phyloP scores from a whole-genome alignment of 2,888 invertebrate genomes.

The Conchocele bisecta region DNA sequence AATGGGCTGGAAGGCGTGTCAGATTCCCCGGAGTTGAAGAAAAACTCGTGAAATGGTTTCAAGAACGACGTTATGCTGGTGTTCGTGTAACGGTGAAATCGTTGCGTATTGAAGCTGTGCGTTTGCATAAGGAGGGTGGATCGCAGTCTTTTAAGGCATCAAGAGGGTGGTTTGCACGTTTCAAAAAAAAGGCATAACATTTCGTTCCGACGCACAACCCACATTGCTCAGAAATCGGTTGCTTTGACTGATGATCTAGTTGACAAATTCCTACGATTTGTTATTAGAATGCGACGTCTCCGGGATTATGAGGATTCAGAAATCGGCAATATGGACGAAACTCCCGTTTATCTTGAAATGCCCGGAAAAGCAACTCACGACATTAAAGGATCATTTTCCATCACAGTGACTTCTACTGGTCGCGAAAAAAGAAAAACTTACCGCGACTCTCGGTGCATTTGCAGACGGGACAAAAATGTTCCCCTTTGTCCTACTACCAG shows the following conservation, averaged over 20 bases:
- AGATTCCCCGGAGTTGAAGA: too few species aligned
- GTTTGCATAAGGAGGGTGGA: neutral
- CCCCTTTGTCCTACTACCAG: conserved; percentile 15
- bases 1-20: too few species aligned
- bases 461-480: conserved; percentile 31
- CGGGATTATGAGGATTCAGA: neutral
- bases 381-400: neutral
- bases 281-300: neutral
- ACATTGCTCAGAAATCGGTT: neutral
- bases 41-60: conserved; percentile 2
- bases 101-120: conserved; percentile 1
- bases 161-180: neutral
- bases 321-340: conserved; percentile 37
- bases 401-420: neutral
- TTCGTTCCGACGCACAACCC: neutral
- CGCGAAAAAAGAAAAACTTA: conserved; percentile 3
- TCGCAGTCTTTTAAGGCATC: conserved; percentile 4
- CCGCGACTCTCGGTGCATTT: neutral
- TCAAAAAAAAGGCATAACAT: conserved; percentile 1
- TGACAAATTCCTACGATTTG: conserved; percentile 15
- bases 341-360: conserved; percentile 38
- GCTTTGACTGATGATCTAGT: neutral
- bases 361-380: conserved; percentile 17
- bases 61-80: neutral
- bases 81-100: conserved; percentile 6